Evolutionary conservation across 2,113 vertebrate species (phyloP).

Genomic region (Pimephales promelas): DNA sequence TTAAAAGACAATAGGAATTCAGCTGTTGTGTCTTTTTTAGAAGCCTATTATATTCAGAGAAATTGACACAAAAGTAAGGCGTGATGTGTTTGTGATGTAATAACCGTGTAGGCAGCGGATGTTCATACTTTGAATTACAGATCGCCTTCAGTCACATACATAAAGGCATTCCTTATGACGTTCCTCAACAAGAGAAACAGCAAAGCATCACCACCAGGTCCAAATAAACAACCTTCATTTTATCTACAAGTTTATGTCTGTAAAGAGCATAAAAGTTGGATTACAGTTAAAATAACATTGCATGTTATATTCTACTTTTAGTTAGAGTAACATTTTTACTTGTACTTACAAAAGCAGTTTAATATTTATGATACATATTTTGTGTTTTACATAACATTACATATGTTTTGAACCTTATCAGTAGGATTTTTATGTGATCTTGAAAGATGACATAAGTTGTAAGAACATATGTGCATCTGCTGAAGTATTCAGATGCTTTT

Average conservation of each 20-base stretch:
- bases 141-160: background rate
- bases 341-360: too few relatives aligned
- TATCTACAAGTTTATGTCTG: background rate
- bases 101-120: background rate
- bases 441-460: background rate
- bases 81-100: slow-evolving; percentile 8
- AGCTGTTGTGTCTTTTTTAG: background rate
- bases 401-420: background rate
- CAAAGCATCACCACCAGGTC: background rate
- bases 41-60: background rate
- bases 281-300: too few relatives aligned
- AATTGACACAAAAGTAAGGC: background rate
- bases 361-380: too few relatives aligned
- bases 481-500: background rate
- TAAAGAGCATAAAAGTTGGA: background rate
- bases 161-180: background rate
- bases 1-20: background rate
- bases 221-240: background rate
- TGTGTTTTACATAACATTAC: too few relatives aligned
- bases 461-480: background rate
- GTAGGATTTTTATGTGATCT: background rate
- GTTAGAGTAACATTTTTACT: too few relatives aligned
- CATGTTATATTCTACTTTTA: too few relatives aligned
- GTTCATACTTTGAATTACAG: background rate
- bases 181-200: background rate